phyloP scores from a whole-genome alignment of 2,113 vertebrate species.

The Ceyx cyanopectus region DNA sequence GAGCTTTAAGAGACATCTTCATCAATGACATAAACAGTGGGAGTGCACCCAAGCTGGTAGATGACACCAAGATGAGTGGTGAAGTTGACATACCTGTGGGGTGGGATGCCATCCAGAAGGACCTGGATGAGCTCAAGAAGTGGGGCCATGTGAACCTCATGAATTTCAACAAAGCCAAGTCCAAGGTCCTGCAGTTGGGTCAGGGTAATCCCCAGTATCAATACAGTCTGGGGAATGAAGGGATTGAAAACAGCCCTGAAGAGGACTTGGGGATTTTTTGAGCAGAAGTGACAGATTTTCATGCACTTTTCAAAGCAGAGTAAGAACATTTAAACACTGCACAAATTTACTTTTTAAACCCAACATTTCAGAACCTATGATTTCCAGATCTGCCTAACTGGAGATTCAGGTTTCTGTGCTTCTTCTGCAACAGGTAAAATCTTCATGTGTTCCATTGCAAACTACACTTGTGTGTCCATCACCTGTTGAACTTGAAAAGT shows the following conservation, averaged over 20 bases:
- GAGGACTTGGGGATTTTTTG: neutral
- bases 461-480: too few species aligned
- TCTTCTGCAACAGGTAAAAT: neutral
- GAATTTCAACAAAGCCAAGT: neutral
- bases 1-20: neutral
- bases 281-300: neutral
- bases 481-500: neutral
- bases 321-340: neutral
- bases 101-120: neutral
- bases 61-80: neutral
- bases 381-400: neutral
- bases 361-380: neutral
- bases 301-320: neutral
- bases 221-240: neutral
- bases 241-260: neutral
- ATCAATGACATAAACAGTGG: neutral
- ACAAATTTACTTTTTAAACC: neutral
- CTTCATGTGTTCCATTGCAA: neutral
- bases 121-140: fast-evolving
- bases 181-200: neutral
- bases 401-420: neutral
- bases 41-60: neutral
- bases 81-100: neutral
- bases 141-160: neutral
- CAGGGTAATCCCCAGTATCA: too few species aligned